A percentile compares a stretch with the other conserved stretches of the same genome.
Conservation (phyloP, 2,888 invertebrate species). For the Ellobium chinense region DNA sequence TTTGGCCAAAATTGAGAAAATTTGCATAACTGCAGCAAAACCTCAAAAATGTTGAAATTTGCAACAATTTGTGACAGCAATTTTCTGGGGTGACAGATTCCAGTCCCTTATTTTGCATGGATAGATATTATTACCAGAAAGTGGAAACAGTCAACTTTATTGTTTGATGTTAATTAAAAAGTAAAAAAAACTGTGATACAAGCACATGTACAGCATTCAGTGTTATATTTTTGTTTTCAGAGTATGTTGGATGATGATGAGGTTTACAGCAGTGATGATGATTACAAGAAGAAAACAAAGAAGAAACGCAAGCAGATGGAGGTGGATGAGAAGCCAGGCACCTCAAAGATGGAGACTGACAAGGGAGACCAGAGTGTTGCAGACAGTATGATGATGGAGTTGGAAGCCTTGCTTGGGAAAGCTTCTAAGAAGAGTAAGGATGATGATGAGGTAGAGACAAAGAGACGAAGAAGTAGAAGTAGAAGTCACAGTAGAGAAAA, state of each 20-base stretch:
- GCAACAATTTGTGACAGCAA: too few species aligned
- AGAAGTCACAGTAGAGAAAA: constrained; percentile 61
- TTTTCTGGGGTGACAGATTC: background rate
- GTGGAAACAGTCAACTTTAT: background rate
- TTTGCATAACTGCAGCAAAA: too few species aligned
- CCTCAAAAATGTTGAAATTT: too few species aligned
- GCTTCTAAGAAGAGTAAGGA: constrained; percentile 1
- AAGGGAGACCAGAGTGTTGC: constrained; percentile 50
- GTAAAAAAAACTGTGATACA: background rate
- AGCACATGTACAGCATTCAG: background rate
- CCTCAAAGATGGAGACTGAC: constrained; percentile 48
- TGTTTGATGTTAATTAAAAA: background rate
- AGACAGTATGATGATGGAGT: constrained; percentile 76
- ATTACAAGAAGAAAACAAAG: background rate
- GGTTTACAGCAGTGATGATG: background rate
- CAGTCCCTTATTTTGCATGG: background rate
- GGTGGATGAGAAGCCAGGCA: background rate
- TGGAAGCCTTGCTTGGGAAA: constrained; percentile 76
- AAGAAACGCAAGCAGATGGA: background rate
- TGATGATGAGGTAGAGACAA: constrained; percentile 22
- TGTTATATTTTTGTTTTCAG: constrained; percentile 45
- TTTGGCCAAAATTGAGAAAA: too few species aligned
- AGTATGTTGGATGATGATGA: constrained; percentile 57
- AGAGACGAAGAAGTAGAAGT: constrained; percentile 54
- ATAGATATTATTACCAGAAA: background rate